Evolutionary conservation across 1,140 invertebrate species (phyloP), one percentile per base, ranked within the genome.

Genomic region (Diprion similis): DNA sequence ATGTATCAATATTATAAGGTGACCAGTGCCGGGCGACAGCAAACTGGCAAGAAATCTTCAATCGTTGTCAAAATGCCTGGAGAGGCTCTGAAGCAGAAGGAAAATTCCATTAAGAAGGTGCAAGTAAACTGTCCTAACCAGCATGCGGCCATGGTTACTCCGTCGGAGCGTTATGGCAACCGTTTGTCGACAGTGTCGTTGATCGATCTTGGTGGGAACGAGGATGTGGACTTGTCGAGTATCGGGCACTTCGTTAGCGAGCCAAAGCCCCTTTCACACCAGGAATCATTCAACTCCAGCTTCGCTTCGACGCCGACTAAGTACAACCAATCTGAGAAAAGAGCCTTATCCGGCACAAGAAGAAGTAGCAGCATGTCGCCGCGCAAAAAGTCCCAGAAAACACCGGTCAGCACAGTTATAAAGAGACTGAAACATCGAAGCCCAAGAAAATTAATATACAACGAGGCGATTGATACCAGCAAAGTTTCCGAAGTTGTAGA

Each of bases 401-500:
- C 51, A 37, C 24, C 24, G 1, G 24, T 37, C 24, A 37, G 24
- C 24, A 37, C 24, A 37, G 24, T 37, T 37, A 37, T 37, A 37
- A 37, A 6, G 24, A 37, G 24, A 37, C 51, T 59, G 51, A 59
- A 59, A 17, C 51, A 59, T 59, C 51, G 9, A 13, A 17, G 11
- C 70, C 72, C 71, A 6, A 76, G 13, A 71, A 82, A 79, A 72
- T 15, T 79, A 0, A 78, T 71, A 19, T 3, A 8, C 6, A 71
- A 59, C 8, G 51, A 79, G n/a, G 72, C 0, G 17, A 72, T 76
- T 1, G 68, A 80, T 51, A 15, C 75, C 10, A 70, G 78, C 15
- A 47, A 68, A 37, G 19, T 77, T 2, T 71, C 45, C 10, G 0
- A 18, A 46, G 77, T 77, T 3, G 76, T 87, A 17, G 79, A 82